A percentile compares a stretch with the other conserved stretches of the same genome.
Evolutionary conservation across 2,888 invertebrate genomes (phyloP).

Genomic region (Ariolimax columbianus): DNA sequence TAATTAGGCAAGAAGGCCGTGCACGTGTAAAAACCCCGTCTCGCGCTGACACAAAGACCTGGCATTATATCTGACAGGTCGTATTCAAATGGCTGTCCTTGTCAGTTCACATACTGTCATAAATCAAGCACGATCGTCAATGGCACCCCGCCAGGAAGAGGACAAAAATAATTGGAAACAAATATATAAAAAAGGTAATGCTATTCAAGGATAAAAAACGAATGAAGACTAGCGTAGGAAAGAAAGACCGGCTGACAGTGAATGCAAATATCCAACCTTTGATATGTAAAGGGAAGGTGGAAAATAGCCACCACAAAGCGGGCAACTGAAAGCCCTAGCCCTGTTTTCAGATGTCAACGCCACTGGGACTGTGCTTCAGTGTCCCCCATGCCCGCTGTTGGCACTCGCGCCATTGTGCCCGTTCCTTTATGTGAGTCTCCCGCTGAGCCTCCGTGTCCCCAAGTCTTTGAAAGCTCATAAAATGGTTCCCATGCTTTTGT

Average conservation of each 20-base stretch:
- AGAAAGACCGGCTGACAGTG: not conserved
- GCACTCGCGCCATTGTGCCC: not conserved
- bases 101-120: not conserved
- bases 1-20: slow-evolving; percentile 12
- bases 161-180: not conserved
- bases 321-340: not conserved
- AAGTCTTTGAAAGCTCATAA: slow-evolving; percentile 28
- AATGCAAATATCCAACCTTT: not conserved
- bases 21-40: not conserved
- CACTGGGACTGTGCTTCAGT: not conserved
- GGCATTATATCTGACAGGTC: not conserved
- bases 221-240: not conserved
- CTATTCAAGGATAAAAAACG: not conserved
- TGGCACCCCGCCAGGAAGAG: not conserved
- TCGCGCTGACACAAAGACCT: too few species aligned
- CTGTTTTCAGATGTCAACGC: not conserved
- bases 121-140: slow-evolving; percentile 1
- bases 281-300: slow-evolving; percentile 2
- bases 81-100: slow-evolving; percentile 9
- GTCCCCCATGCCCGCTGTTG: not conserved
- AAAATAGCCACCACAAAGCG: not conserved
- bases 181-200: not conserved
- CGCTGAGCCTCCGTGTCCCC: not conserved
- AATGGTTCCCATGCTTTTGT: slow-evolving; percentile 7
- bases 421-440: not conserved